Conservation (phyloP, 2,797 vertebrate genomes). For the Tangara arthus region DNA sequence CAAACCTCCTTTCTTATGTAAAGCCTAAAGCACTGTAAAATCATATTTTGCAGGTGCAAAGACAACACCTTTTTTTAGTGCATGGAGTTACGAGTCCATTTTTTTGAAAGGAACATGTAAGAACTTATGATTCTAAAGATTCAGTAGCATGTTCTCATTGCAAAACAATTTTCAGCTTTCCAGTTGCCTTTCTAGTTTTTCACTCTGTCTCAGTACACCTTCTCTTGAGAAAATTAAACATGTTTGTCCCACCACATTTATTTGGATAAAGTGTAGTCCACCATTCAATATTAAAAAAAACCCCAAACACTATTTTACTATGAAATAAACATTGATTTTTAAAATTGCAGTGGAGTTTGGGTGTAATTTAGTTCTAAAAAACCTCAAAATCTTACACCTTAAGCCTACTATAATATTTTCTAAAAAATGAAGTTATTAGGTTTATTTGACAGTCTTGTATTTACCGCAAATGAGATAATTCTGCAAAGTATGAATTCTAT, state of each 20-base stretch:
- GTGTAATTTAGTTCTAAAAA: neutral
- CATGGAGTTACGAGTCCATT: neutral
- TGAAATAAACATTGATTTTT: neutral
- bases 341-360: neutral
- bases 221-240: neutral
- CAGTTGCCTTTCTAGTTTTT: neutral
- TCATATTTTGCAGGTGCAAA: neutral
- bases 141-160: neutral
- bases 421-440: neutral
- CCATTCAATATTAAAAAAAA: neutral
- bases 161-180: neutral
- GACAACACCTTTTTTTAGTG: neutral
- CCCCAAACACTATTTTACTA: neutral
- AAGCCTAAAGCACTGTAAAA: neutral
- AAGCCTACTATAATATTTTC: neutral
- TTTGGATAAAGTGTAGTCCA: neutral
- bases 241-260: neutral
- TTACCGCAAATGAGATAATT: neutral
- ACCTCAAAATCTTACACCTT: neutral
- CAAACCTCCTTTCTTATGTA: neutral
- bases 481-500: neutral
- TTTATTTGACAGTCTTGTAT: neutral
- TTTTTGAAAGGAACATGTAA: neutral
- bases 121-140: neutral
- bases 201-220: neutral